Base-by-base conservation (phyloP, 2,113 vertebrate genomes). In the Xyliphius kryptos region DNA sequence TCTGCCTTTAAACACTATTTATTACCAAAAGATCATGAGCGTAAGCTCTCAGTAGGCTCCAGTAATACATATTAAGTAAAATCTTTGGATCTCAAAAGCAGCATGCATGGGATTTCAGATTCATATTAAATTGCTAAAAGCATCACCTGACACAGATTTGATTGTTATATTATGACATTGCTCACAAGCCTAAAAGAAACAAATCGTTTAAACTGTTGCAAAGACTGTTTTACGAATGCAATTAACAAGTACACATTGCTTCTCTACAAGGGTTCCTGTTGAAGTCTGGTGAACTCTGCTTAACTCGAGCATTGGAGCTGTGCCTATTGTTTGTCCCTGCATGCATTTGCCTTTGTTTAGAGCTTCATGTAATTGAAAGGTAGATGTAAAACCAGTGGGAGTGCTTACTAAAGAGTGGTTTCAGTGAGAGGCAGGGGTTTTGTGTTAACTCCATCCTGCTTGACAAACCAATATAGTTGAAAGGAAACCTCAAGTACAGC, bases 351-450 rank as follows among this genome's bases (percentile, higher is more conserved):
- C 61, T 68, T 73, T 73, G 66, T 73, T 66, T 57, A 53, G 55
- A 47, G 52, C 44, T 15, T 56, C n/a, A 5, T 60, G 63, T 73
- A 73, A 73, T 73, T 73, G 54, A 69, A 73, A 73, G 71, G 67
- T 66, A 69, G 26, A n/a, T 53, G 66, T 64, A 69, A 73, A 72
- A 62, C 66, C 46, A 56, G 71, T 68, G 68, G 62, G 71, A 66
- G 48, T 43, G 40, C 56, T 66, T 41, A 46, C 49, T 57, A 44
- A 57, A 41, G 62, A 62, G 47, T 59, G 46, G 37, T 65, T 73
- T 56, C 66, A 68, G 70, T 46, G 21, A 26, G 50, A 61, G 55
- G 47, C 21, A 48, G 54, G 63, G 52, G 53, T 26, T 67, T 67
- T 57, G 56, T 14, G 17, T 61, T 67, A 47, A 59, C 53, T 36